Base-by-base conservation (phyloP, 35 echinoderm and acorn worm genomes). In the Holothuria glaberrima region DNA sequence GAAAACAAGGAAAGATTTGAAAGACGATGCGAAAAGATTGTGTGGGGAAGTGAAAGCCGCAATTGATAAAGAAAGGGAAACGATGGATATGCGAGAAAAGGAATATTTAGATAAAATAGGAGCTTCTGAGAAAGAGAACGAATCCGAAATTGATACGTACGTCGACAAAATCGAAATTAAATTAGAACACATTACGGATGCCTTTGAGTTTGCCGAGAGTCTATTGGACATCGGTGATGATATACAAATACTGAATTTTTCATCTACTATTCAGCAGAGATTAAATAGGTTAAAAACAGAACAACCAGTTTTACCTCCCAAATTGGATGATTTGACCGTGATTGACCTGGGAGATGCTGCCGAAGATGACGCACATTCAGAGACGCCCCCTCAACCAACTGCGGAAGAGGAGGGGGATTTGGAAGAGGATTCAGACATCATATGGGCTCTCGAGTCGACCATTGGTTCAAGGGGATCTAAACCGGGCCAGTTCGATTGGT, bases 401-500 rank as follows among this genome's bases (percentile, higher is more conserved):
- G 12, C 63, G 22, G 59, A 61, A 86, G 91, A 86, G 28, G 62
- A 85, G 26, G 25, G 14, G 29, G 86, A 92, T 26, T 27, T 58
- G 48, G 48, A 59, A 27, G 85, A 88, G 26, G 86, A 72, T 32
- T 24, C 34, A 29, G 74, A 68, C 12, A 64, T 29, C 6, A 58
- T 91, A 6, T 96, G 94, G 94, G 71, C 92, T 21, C 71, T 93
- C 14, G 94, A 92, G 59, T 79, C 86, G 19, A 82, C 87, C 31
- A 87, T 96, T 87, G 94, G 94, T 52, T 68, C 87, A 48, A 50
- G 87, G n/a, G 94, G 94, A 7, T 68, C 91, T 7, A 82, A 67
- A 12, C 72, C 90, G 73, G 94, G 94, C 3, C 91, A 93, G 56
- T 96, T 96, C 72, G 94, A 96, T 63, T 96, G 94, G 94, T 96